Evolutionary conservation across 2,888 invertebrate genomes (phyloP), one percentile per base, ranked within the genome.

Genomic region (Elmis aenea): DNA sequence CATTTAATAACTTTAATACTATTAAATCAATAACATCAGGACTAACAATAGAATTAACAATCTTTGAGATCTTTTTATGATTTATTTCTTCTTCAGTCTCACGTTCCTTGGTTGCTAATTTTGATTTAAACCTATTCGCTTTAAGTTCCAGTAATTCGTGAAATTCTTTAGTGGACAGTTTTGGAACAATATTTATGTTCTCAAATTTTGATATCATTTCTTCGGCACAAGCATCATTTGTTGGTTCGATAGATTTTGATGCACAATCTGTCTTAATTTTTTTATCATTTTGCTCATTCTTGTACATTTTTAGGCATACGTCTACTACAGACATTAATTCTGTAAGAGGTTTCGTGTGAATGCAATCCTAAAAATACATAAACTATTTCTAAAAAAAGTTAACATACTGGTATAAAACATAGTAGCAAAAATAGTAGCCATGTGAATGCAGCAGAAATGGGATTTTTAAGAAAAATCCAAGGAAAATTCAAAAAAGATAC

Each of bases 21-120:
- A 71, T 66, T 51, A 68, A 54, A 40, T 61, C 69, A 49, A 84
- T 73, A 25, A 81, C 74, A 46, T 75, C 72, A 27, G 73, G 73
- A 54, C 81, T 74, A 55, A 81, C 80, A 50, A 83, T 72, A 14
- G 82, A 73, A 60, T 83, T 78, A 13, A 85, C 72, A 20, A 85
- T 60, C 21, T 73, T 67, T 42, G 58, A 49, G 48, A 71, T 68
- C 12, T 71, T 71, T 22, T 28, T n/a, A n/a, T n/a, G n/a, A n/a
- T n/a, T n/a, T n/a, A n/a, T 21, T 21, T 35, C 12, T 3, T 30
- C 18, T 9, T 28, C 26, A 15, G 33, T 25, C 5, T 41, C 38
- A 30, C 28, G 16, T 71, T 71, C 66, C 5, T 66, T 64, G 10
- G 66, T 67, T n/a, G n/a, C n/a, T n/a, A n/a, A n/a, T n/a, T n/a